Conservation (phyloP, 2,888 invertebrate species). For the Drosophila barbarae region DNA sequence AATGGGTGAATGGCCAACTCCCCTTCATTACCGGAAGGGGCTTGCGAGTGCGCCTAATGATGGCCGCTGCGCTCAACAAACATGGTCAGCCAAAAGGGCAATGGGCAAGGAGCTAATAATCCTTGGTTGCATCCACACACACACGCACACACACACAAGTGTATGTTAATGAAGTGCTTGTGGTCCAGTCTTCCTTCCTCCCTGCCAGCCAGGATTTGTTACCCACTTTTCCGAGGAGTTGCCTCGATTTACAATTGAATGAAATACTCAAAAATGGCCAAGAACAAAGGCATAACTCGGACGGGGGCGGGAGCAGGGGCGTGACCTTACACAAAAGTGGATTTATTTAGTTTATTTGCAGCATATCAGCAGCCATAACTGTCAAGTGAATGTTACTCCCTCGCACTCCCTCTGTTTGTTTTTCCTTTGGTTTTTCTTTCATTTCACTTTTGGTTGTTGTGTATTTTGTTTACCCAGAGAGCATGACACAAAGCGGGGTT, state of each 20-base stretch:
- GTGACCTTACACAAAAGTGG: constrained; percentile 64
- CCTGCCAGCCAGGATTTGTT: constrained; percentile 33
- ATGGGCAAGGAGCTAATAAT: constrained; percentile 43
- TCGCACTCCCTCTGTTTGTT: constrained; percentile 26
- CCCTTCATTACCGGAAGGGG: constrained; percentile 24
- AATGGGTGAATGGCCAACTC: background rate
- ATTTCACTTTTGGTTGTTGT: constrained; percentile 3
- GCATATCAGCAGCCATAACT: constrained; percentile 73
- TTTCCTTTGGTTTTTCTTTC: constrained; percentile 6
- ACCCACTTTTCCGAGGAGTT: constrained; percentile 34
- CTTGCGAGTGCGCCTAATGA: constrained; percentile 28
- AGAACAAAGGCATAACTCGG: background rate
- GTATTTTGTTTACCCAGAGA: constrained; percentile 5
- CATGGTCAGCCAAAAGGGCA: constrained; percentile 37
- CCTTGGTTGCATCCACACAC: constrained; percentile 37
- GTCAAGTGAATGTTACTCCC: constrained; percentile 56
- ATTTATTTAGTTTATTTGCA: constrained; percentile 74
- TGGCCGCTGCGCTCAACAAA: constrained; percentile 9
- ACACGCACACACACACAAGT: constrained; percentile 1
- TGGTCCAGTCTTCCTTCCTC: constrained; percentile 6
- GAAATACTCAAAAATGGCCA: constrained; percentile 28
- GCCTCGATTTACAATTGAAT: constrained; percentile 54
- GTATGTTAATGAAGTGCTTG: constrained; percentile 58
- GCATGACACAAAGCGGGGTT: constrained; percentile 29
- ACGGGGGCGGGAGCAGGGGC: constrained; percentile 48